Percentiles rank a stretch among this genome's conserved stretches.
These are phyloP conservation scores for Eumeta japonica DNA, from an alignment of 1,140 invertebrate species.

Conservation along the genomic window DNA sequence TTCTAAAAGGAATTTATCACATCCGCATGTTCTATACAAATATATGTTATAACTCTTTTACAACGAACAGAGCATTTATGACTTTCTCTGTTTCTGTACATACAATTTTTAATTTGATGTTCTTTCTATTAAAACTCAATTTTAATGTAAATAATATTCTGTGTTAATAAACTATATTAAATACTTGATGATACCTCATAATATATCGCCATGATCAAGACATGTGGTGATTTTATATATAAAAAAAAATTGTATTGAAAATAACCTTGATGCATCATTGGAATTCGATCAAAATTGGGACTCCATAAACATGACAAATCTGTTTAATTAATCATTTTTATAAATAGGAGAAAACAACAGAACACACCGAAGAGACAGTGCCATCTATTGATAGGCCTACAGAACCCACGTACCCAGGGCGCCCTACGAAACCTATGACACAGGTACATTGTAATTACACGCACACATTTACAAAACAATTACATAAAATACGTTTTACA, in stretches of 20 bases:
- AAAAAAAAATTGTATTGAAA: too few relatives aligned
- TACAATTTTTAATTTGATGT: too few relatives aligned
- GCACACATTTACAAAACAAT: constrained; percentile 12
- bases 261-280: too few relatives aligned
- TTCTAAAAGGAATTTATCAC: constrained; percentile 6
- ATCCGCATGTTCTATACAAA: constrained; percentile 17
- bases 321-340: constrained; percentile 25
- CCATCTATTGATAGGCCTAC: constrained; percentile 28
- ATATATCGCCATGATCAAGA: constrained; percentile 3
- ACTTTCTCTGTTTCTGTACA: constrained; percentile 20
- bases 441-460: constrained; percentile 27
- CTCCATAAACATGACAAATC: too few relatives aligned
- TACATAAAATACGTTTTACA: too few relatives aligned
- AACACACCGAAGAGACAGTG: constrained; percentile 28
- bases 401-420: constrained; percentile 33
- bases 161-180: too few relatives aligned
- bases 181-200: too few relatives aligned
- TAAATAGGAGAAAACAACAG: constrained; percentile 37
- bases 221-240: too few relatives aligned
- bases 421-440: constrained; percentile 41
- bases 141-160: constrained; percentile 34
- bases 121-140: too few relatives aligned
- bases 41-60: constrained; percentile 3
- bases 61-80: constrained; percentile 8
- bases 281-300: too few relatives aligned